Percentiles rank a stretch among this genome's conserved stretches.
These are phyloP conservation scores for Drosophila lacteicornis DNA, from an alignment of 1,140 invertebrate genomes.

Conservation along the genomic window DNA sequence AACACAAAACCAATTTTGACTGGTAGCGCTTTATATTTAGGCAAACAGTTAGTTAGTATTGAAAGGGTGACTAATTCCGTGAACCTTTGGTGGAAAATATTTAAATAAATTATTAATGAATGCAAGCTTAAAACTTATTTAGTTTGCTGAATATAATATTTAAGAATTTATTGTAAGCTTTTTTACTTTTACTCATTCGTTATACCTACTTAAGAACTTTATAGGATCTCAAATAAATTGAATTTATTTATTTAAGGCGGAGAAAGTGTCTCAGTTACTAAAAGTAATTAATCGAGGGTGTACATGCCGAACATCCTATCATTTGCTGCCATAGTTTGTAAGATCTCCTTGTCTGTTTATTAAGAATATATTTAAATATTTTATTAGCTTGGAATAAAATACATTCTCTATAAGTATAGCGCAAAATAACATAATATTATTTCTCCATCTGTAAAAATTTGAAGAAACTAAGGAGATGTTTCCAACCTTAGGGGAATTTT, in stretches of 20 bases:
- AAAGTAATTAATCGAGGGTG: background rate
- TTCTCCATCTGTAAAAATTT: background rate
- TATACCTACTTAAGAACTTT: background rate
- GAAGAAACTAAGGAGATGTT: too few species aligned
- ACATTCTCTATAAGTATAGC: too few species aligned
- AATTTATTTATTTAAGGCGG: too few species aligned
- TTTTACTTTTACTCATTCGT: background rate
- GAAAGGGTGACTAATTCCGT: conserved; percentile 7
- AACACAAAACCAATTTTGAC: conserved; percentile 31
- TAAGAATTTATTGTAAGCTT: background rate
- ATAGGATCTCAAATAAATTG: background rate
- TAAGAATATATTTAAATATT: too few species aligned
- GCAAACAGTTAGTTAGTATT: conserved; percentile 50
- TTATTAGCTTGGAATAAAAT: too few species aligned
- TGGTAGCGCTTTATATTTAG: conserved; percentile 74
- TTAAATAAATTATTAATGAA: conserved; percentile 24
- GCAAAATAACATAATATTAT: too few species aligned
- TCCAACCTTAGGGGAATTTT: background rate
- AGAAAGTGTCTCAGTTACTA: background rate
- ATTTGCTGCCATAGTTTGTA: too few species aligned
- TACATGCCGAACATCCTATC: too few species aligned
- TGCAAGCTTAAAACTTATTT: background rate
- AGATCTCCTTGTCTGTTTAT: too few species aligned
- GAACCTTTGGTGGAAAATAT: background rate
- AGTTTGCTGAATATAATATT: background rate